Evolutionary conservation across 2,113 vertebrate genomes (phyloP).

Genomic region (Petaurus breviceps): DNA sequence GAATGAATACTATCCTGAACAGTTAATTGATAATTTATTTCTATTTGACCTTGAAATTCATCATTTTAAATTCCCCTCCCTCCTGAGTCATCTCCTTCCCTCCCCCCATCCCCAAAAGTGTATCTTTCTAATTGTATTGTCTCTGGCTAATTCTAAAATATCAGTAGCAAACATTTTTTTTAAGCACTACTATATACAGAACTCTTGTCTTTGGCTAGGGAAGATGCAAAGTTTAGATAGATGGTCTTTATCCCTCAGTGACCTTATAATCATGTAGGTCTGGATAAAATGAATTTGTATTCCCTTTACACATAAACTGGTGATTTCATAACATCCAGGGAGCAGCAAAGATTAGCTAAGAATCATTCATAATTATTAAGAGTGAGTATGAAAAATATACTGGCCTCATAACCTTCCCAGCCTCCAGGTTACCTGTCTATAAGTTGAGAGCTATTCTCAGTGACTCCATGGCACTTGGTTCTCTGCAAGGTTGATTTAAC

Average conservation of each 20-base stretch:
- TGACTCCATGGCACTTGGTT: constrained; percentile 39
- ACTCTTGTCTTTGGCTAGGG: constrained; percentile 21
- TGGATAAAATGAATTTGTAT: background rate
- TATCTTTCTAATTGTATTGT: constrained; percentile 36
- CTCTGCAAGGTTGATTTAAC: constrained; percentile 72
- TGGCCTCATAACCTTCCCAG: background rate
- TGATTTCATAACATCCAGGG: background rate
- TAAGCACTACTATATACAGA: constrained; percentile 30
- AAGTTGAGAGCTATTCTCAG: constrained; percentile 41
- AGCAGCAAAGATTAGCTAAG: constrained; percentile 19
- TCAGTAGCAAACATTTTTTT: constrained; percentile 41
- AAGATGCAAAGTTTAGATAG: background rate
- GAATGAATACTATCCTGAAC: constrained; percentile 40
- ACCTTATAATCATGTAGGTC: background rate
- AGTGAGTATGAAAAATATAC: background rate
- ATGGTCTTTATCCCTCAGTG: background rate
- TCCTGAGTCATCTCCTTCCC: background rate
- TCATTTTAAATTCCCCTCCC: background rate
- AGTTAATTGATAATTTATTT: constrained; percentile 21
- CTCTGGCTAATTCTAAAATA: constrained; percentile 48
- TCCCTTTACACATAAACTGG: background rate
- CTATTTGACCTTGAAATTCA: constrained; percentile 29
- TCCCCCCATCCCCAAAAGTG: constrained; percentile 17
- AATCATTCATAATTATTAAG: background rate
- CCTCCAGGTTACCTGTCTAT: constrained; percentile 30